These are phyloP conservation scores for Pangasius macronema DNA, from an alignment of 2,797 vertebrate species.

Conservation along the genomic window DNA sequence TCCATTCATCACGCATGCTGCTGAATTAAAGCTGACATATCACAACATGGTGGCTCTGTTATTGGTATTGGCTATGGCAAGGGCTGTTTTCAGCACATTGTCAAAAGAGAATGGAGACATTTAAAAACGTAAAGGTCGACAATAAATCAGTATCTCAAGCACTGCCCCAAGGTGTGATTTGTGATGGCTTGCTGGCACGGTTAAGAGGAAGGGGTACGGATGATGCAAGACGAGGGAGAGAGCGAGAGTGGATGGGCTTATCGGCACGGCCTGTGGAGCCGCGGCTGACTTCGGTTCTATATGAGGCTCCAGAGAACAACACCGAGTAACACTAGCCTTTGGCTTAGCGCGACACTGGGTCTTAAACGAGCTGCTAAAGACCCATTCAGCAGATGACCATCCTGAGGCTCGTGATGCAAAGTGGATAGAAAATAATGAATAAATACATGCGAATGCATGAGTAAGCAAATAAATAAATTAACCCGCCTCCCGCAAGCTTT, in stretches of 20 bases:
- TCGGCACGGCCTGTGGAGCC: slow-evolving; percentile 47
- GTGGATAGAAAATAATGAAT: slow-evolving; percentile 3
- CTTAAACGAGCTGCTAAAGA: not conserved
- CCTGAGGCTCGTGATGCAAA: not conserved
- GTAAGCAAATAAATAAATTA: not conserved
- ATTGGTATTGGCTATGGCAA: slow-evolving; percentile 44
- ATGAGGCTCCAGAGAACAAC: no score
- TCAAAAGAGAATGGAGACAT: slow-evolving; percentile 59
- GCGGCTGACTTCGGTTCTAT: no score
- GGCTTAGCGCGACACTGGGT: not conserved
- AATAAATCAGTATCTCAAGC: slow-evolving; percentile 57
- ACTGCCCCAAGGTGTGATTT: slow-evolving; percentile 49
- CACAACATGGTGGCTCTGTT: slow-evolving; percentile 46
- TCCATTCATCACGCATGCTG: slow-evolving; percentile 42
- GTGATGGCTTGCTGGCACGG: slow-evolving; percentile 33
- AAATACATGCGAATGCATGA: not conserved
- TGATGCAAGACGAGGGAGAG: slow-evolving; percentile 21
- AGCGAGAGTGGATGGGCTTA: slow-evolving; percentile 33
- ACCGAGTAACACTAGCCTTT: no score
- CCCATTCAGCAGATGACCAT: not conserved
- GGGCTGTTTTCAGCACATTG: slow-evolving; percentile 3
- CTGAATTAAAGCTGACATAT: slow-evolving; percentile 55
- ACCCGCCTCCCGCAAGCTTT: slow-evolving; percentile 18
- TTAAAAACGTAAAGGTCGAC: slow-evolving; percentile 60
- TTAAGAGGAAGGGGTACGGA: slow-evolving; percentile 37